These are phyloP conservation scores for Seira musarum DNA, from an alignment of 2,888 invertebrate genomes.

Conservation along the genomic window DNA sequence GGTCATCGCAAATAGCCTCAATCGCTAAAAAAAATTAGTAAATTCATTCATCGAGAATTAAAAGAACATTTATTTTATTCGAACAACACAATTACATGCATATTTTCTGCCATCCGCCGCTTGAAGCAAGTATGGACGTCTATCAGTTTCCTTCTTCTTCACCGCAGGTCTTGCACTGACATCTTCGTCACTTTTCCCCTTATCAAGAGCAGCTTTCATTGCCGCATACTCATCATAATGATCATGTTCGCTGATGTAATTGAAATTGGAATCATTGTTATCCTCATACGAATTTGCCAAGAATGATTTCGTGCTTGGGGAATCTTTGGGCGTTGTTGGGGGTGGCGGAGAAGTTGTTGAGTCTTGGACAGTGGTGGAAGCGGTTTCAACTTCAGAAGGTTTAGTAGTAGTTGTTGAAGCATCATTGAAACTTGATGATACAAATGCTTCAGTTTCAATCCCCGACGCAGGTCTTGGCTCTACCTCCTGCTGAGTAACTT, in stretches of 20 bases:
- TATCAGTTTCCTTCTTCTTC: neutral
- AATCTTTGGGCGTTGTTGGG: neutral
- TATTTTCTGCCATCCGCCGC: slow-evolving; percentile 54
- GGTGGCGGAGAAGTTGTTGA: neutral
- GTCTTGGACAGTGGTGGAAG: slow-evolving; percentile 1
- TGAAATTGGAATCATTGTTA: slow-evolving; percentile 27
- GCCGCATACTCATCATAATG: slow-evolving; percentile 52
- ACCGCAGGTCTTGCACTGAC: neutral
- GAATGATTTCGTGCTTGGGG: neutral
- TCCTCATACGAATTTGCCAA: slow-evolving; percentile 45
- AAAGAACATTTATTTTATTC: neutral
- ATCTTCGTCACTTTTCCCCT: slow-evolving; percentile 38
- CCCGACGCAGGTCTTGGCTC: slow-evolving; percentile 1
- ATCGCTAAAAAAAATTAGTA: slow-evolving; percentile 38
- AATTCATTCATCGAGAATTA: neutral
- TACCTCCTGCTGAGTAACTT: slow-evolving; percentile 8
- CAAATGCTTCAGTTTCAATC: neutral
- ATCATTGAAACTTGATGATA: slow-evolving; percentile 20
- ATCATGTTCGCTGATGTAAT: slow-evolving; percentile 49
- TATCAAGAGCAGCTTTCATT: slow-evolving; percentile 44
- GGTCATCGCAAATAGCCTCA: slow-evolving; percentile 64
- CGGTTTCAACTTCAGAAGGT: neutral
- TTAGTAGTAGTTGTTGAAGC: neutral
- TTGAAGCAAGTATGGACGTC: slow-evolving; percentile 46
- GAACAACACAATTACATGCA: slow-evolving; percentile 35